Conservation (phyloP, 1,140 invertebrate species). For the Agrilus planipennis region DNA sequence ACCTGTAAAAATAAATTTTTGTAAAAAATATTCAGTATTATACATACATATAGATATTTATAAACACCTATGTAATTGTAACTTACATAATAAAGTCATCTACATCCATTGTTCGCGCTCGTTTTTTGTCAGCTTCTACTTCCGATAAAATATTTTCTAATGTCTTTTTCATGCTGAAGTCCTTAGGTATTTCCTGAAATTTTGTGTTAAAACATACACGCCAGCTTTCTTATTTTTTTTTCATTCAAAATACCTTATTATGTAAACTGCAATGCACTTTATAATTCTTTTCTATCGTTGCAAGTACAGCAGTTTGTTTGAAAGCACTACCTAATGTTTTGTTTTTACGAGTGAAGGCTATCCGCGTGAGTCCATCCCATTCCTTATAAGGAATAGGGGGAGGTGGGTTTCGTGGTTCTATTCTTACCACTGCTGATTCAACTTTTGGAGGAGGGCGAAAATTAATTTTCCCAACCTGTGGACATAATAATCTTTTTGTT, state of each 20-base stretch:
- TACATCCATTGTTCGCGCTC: slow-evolving; percentile 89
- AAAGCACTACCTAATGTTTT: slow-evolving; percentile 69
- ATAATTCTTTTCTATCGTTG: slow-evolving; percentile 88
- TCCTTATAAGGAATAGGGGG: slow-evolving; percentile 93
- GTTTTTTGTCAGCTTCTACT: slow-evolving; percentile 56
- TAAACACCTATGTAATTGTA: slow-evolving; percentile 4
- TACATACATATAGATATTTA: slow-evolving; percentile 3
- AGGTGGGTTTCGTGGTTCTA: slow-evolving; percentile 94
- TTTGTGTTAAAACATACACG: background rate
- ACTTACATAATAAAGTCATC: slow-evolving; percentile 85
- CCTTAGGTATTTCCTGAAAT: slow-evolving; percentile 60
- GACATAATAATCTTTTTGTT: slow-evolving; percentile 11
- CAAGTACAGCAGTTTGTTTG: slow-evolving; percentile 66
- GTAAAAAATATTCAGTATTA: slow-evolving; percentile 1
- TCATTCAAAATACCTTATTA: slow-evolving; percentile 81
- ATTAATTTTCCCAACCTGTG: slow-evolving; percentile 92
- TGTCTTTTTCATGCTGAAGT: slow-evolving; percentile 80
- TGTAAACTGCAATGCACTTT: slow-evolving; percentile 73
- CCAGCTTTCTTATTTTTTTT: too few species aligned
- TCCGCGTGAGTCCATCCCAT: slow-evolving; percentile 94
- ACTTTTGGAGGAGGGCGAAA: slow-evolving; percentile 97
- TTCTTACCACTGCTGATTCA: slow-evolving; percentile 95
- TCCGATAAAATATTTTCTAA: slow-evolving; percentile 62
- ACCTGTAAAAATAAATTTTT: slow-evolving; percentile 40
- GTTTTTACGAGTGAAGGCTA: slow-evolving; percentile 91